phyloP scores from a whole-genome alignment of 2,797 vertebrate species.

The Sphaeramia orbicularis region DNA sequence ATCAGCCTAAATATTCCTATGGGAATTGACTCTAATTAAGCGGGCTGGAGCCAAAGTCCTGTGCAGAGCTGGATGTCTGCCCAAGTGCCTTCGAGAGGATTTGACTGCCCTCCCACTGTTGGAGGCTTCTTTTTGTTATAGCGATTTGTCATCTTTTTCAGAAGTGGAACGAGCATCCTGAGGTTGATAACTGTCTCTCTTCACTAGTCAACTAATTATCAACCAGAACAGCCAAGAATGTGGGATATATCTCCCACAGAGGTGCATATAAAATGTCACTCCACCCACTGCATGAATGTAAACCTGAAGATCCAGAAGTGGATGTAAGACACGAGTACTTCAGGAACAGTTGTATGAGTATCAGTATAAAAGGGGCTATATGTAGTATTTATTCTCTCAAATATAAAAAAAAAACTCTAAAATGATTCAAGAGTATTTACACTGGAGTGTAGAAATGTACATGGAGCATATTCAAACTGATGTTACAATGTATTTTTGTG shows the following conservation, averaged over 20 bases:
- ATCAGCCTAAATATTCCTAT: slow-evolving; percentile 75
- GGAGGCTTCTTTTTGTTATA: slow-evolving; percentile 63
- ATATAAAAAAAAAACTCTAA: too few species aligned
- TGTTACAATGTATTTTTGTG: too few species aligned
- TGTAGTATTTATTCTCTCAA: too few species aligned
- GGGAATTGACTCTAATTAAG: slow-evolving; percentile 78
- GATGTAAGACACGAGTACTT: too few species aligned
- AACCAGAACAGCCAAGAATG: slow-evolving; percentile 28
- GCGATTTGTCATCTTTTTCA: slow-evolving; percentile 60
- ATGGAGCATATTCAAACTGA: too few species aligned
- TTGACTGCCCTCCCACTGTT: slow-evolving; percentile 66
- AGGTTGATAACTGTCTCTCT: slow-evolving; percentile 62
- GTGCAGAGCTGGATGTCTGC: slow-evolving; percentile 69
- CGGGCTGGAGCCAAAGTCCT: slow-evolving; percentile 69
- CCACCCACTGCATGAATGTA: too few species aligned
- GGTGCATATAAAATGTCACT: slow-evolving; percentile 8
- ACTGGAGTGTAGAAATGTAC: too few species aligned
- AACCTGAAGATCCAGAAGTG: too few species aligned
- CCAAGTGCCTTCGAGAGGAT: slow-evolving; percentile 72
- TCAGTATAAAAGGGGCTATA: too few species aligned
- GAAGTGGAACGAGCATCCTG: slow-evolving; percentile 45
- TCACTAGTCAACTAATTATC: slow-evolving; percentile 60
- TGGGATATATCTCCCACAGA: slow-evolving; percentile 42
- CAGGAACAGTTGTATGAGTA: too few species aligned
- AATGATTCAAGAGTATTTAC: too few species aligned